Evolutionary conservation across 2,888 invertebrate genomes (phyloP).

Genomic region (Dicyrtoma fusca): DNA sequence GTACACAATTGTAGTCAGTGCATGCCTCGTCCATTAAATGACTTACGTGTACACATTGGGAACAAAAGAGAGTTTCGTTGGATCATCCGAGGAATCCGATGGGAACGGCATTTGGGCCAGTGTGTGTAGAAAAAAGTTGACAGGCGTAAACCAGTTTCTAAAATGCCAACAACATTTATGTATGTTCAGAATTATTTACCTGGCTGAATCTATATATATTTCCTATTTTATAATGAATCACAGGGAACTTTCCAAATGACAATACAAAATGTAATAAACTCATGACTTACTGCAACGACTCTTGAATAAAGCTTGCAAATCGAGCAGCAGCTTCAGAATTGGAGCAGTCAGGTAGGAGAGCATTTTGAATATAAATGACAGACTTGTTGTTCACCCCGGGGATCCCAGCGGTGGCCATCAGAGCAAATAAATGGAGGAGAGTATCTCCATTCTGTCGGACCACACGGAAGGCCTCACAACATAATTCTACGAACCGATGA

Average conservation of each 20-base stretch:
- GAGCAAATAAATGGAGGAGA: slow-evolving; percentile 83
- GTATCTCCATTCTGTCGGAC: slow-evolving; percentile 88
- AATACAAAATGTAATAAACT: too few species aligned
- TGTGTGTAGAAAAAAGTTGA: slow-evolving; percentile 98
- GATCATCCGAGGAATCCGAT: slow-evolving; percentile 78
- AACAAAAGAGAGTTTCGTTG: slow-evolving; percentile 82
- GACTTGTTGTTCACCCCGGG: slow-evolving; percentile 89
- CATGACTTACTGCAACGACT: slow-evolving; percentile 11
- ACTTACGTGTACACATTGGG: slow-evolving; percentile 90
- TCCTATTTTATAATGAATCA: too few species aligned
- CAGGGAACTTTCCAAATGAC: too few species aligned
- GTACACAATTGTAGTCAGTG: too few species aligned
- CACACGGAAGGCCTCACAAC: slow-evolving; percentile 96
- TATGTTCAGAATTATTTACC: too few species aligned
- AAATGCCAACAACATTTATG: too few species aligned
- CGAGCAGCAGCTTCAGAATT: slow-evolving; percentile 96
- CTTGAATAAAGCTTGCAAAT: slow-evolving; percentile 79
- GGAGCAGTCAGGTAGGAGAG: slow-evolving; percentile 82
- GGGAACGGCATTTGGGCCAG: slow-evolving; percentile 89
- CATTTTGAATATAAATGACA: slow-evolving; percentile 87
- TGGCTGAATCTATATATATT: too few species aligned
- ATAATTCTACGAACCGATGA: slow-evolving; percentile 97
- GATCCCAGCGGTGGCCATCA: slow-evolving; percentile 93
- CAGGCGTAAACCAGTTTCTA: slow-evolving; percentile 82
- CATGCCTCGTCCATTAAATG: too few species aligned